Percentiles rank a stretch among this genome's conserved stretches.
These are phyloP conservation scores for Cydia splendana DNA, from an alignment of 1,140 invertebrate genomes.

Conservation along the genomic window DNA sequence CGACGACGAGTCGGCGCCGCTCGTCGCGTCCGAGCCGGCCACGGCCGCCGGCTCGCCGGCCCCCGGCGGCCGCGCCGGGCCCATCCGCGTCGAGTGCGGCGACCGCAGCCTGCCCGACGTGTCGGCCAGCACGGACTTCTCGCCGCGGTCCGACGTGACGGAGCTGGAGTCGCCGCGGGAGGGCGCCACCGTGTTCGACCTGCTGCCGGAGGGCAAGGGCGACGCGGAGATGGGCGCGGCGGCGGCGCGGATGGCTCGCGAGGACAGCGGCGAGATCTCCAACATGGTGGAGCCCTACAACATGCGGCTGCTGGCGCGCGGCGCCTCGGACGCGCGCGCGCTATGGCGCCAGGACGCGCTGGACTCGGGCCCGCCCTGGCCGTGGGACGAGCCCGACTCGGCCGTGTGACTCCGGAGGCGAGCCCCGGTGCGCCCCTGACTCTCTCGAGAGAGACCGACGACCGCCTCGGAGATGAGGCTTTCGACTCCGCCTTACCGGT, in stretches of 20 bases:
- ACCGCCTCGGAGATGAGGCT: constrained; percentile 7
- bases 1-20: constrained; percentile 83
- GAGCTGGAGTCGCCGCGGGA: constrained; percentile 61
- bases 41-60: constrained; percentile 38
- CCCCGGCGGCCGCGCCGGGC: constrained; percentile 34
- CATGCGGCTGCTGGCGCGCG: constrained; percentile 66
- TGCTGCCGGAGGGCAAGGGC: constrained; percentile 62
- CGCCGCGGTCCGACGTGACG: constrained; percentile 63
- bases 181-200: constrained; percentile 51
- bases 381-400: constrained; percentile 73
- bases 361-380: constrained; percentile 71
- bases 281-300: constrained; percentile 73
- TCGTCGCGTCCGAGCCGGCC: constrained; percentile 65
- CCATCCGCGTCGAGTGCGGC: constrained; percentile 43
- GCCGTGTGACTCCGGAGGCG: constrained; percentile 57
- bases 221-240: constrained; percentile 33
- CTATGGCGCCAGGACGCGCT: constrained; percentile 76
- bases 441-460: background rate
- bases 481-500: background rate
- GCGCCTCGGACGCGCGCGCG: constrained; percentile 56
- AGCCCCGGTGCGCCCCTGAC: background rate
- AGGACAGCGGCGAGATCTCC: constrained; percentile 51
- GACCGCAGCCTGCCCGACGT: constrained; percentile 36
- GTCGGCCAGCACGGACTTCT: constrained; percentile 48
- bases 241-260: constrained; percentile 41